Percentiles rank a stretch among this genome's conserved stretches.
These are phyloP conservation scores for Dicrostonyx torquatus DNA, from an alignment of 2,797 vertebrate species.

Conservation along the genomic window DNA sequence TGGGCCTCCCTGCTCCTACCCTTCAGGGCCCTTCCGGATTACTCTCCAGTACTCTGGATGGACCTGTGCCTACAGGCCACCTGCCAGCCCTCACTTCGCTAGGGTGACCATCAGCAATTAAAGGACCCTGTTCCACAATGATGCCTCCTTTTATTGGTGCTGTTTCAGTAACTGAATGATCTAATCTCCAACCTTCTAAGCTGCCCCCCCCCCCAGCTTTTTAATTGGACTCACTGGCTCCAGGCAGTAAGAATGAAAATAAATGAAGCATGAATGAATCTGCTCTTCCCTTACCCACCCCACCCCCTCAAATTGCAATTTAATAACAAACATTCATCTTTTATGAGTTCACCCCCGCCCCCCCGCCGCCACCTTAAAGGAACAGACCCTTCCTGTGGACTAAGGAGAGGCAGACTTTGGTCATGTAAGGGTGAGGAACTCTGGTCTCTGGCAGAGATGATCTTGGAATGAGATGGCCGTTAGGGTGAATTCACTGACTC, in stretches of 20 bases:
- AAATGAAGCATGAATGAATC: conserved; percentile 69
- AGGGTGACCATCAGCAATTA: background rate
- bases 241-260: conserved; percentile 67
- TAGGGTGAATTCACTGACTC: background rate
- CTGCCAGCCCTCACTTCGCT: background rate
- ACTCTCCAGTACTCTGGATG: background rate
- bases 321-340: conserved; percentile 18
- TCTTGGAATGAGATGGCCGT: background rate
- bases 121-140: conserved; percentile 42
- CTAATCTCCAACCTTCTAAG: conserved; percentile 47
- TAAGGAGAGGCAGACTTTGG: background rate
- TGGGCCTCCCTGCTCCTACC: background rate
- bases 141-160: conserved; percentile 14
- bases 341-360: background rate
- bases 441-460: background rate
- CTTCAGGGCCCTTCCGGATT: background rate
- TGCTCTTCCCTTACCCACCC: background rate
- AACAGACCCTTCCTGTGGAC: background rate
- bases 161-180: background rate
- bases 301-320: conserved; percentile 34
- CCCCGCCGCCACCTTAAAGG: conserved; percentile 46
- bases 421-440: background rate
- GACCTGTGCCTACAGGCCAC: background rate
- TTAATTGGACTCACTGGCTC: conserved; percentile 59
- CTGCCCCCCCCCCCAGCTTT: conserved; percentile 15